These are phyloP conservation scores for Sylvietta virens DNA, from an alignment of 2,113 vertebrate genomes.

Conservation along the genomic window DNA sequence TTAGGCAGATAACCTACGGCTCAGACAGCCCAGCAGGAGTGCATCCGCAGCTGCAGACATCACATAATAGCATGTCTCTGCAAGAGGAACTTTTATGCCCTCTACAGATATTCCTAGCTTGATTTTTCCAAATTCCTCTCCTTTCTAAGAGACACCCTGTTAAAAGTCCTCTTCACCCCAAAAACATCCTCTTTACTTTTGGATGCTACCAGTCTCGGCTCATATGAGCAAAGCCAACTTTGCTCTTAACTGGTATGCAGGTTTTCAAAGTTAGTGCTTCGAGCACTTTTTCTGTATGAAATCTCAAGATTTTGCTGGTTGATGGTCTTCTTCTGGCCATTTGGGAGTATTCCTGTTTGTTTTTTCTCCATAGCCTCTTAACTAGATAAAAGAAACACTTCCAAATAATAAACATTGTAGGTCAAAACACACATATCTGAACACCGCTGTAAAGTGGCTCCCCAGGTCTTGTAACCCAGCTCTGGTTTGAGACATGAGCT, in stretches of 20 bases:
- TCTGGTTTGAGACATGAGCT: neutral
- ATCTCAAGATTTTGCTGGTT: neutral
- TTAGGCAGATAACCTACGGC: neutral
- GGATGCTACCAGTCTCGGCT: neutral
- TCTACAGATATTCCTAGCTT: neutral
- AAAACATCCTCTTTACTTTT: neutral
- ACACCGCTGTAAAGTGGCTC: neutral
- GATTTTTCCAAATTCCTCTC: neutral
- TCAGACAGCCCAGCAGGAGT: neutral
- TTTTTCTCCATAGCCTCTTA: neutral
- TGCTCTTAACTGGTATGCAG: neutral
- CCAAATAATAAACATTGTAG: neutral
- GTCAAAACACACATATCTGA: neutral
- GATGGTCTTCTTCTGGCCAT: neutral
- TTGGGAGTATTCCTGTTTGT: neutral
- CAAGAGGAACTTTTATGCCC: neutral
- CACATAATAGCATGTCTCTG: neutral
- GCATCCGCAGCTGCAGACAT: neutral
- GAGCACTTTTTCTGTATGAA: neutral
- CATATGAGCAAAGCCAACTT: neutral
- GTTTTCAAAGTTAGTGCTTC: neutral
- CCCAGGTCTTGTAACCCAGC: neutral
- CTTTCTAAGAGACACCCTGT: neutral
- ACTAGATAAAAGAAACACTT: neutral
- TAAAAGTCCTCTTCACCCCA: neutral